Percentiles rank a stretch among this genome's conserved stretches.
phyloP scores from a whole-genome alignment of 2,888 invertebrate genomes.

The Drosophila robusta region DNA sequence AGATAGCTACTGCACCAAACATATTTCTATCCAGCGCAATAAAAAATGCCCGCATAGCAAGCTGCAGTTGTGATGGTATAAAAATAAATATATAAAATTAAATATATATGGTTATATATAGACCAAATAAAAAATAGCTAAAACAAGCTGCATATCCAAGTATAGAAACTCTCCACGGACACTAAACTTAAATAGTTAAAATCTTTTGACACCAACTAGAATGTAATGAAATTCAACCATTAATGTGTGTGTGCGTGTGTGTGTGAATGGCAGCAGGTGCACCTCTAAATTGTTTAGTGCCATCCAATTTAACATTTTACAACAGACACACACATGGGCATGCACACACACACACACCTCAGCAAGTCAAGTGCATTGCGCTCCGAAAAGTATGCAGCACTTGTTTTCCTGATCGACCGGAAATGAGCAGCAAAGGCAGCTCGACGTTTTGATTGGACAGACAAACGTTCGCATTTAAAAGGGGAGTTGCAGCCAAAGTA shows the following conservation, averaged over 20 bases:
- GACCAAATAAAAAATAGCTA: slow-evolving; percentile 1
- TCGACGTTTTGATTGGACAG: slow-evolving; percentile 26
- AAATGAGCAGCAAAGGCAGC: slow-evolving; percentile 47
- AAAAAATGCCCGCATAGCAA: no score
- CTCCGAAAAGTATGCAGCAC: slow-evolving; percentile 57
- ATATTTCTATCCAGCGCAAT: no score
- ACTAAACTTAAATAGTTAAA: background rate
- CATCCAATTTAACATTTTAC: slow-evolving; percentile 67
- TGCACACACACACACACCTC: background rate
- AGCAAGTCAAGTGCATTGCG: background rate
- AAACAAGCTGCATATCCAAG: background rate
- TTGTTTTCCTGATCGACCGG: slow-evolving; percentile 41
- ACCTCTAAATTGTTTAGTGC: slow-evolving; percentile 59
- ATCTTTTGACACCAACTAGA: slow-evolving; percentile 34
- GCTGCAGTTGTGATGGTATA: no score
- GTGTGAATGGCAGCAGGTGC: slow-evolving; percentile 52
- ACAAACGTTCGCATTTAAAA: slow-evolving; percentile 10
- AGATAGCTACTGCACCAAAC: no score
- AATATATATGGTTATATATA: background rate
- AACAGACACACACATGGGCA: slow-evolving; percentile 8
- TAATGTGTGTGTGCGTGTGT: slow-evolving; percentile 8
- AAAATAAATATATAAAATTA: no score
- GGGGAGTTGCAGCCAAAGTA: slow-evolving; percentile 35
- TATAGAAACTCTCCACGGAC: background rate
- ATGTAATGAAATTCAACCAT: slow-evolving; percentile 21